These are phyloP conservation scores for Gastrophryne carolinensis DNA, from an alignment of 2,797 vertebrate genomes.

Conservation along the genomic window DNA sequence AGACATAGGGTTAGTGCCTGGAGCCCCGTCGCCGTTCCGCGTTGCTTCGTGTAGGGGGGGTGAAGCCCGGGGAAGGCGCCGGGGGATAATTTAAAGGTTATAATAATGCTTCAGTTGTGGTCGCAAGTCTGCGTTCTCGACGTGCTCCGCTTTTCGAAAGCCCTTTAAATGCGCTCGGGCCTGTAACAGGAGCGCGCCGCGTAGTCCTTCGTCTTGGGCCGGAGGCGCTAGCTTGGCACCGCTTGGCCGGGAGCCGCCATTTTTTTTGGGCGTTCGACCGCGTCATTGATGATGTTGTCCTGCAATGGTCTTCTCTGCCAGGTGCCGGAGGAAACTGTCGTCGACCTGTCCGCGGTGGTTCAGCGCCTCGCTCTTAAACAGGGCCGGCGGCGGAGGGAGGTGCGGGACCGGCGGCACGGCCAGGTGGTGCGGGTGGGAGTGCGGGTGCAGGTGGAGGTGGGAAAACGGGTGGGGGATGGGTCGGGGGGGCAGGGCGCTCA, in stretches of 20 bases:
- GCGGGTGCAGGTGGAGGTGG: slow-evolving; percentile 79
- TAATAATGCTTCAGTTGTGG: slow-evolving; percentile 41
- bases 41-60: slow-evolving; percentile 12
- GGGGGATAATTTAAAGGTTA: slow-evolving; percentile 20
- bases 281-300: slow-evolving; percentile 81
- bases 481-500: slow-evolving; percentile 69
- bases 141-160: slow-evolving; percentile 3
- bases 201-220: slow-evolving; percentile 24
- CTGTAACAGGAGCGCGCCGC: background rate
- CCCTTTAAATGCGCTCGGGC: slow-evolving; percentile 11
- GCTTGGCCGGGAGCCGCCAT: slow-evolving; percentile 44
- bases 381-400: slow-evolving; percentile 88
- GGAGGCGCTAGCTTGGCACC: slow-evolving; percentile 20
- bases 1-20: slow-evolving; percentile 10
- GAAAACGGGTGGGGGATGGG: slow-evolving; percentile 83
- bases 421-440: slow-evolving; percentile 76
- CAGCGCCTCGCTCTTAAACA: slow-evolving; percentile 94
- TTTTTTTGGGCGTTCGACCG: no score
- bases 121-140: background rate
- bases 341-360: slow-evolving; percentile 91
- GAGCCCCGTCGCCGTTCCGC: background rate
- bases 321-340: slow-evolving; percentile 85
- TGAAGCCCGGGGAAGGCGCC: background rate
- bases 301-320: slow-evolving; percentile 82
- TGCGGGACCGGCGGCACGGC: slow-evolving; percentile 81